Evolutionary conservation across 2,888 invertebrate species (phyloP), one percentile per base, ranked within the genome.

Genomic region (Eumerus sabulonum): DNA sequence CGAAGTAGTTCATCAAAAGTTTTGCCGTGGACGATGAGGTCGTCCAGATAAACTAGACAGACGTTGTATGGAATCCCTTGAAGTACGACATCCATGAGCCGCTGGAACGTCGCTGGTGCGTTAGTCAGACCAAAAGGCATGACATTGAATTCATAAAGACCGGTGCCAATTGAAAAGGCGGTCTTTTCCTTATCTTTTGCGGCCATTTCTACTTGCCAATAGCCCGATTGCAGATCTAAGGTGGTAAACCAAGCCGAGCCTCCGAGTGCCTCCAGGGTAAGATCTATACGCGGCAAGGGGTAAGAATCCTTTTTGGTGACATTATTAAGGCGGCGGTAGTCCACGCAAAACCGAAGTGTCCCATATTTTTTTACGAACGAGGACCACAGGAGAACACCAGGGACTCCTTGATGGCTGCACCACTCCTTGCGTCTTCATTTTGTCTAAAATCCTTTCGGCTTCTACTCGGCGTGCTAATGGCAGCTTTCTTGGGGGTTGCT

Each of bases 51-150:
- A 3, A 82, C 73, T 16, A 82, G 16, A 44, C 81, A 83, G 54
- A n/a, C n/a, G n/a, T n/a, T n/a, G n/a, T n/a, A n/a, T n/a, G n/a
- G n/a, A n/a, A n/a, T n/a, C n/a, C n/a, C n/a, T n/a, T n/a, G n/a
- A n/a, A n/a, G n/a, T n/a, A n/a, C n/a, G n/a, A n/a, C n/a, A n/a
- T n/a, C n/a, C n/a, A n/a, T n/a, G n/a, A n/a, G n/a, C n/a, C n/a
- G n/a, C n/a, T n/a, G n/a, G n/a, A 82, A 82, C 9, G 82, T 82
- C 3, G 82, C 81, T 11, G 82, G 56, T 12, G 66, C 74, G 35
- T 76, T 76, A 27, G 57, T 70, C 7, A 76, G 51, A 40, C 66
- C 76, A 68, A 82, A 82, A 1, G 82, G 82, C 83, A 83, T 84
- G 0, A 84, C 82, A 1, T 74, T 82, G 47, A 84, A 84, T 38